phyloP scores from a whole-genome alignment of 2,888 invertebrate species.

The Dusona sp. region DNA sequence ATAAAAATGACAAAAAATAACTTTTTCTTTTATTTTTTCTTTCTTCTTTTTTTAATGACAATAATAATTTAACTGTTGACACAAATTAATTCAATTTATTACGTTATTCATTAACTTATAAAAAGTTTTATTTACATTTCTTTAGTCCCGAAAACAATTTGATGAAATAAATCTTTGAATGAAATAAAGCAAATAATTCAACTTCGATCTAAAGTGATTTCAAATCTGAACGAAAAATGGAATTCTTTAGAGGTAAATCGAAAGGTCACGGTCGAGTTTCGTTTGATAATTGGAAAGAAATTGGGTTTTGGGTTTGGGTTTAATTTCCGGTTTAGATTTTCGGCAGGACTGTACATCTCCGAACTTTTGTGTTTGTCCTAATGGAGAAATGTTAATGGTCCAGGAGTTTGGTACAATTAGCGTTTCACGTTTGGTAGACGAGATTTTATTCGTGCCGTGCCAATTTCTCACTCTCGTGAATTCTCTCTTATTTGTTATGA shows the following conservation, averaged over 20 bases:
- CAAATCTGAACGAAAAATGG: not conserved
- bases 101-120: not conserved
- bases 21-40: no score
- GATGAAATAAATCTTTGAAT: not conserved
- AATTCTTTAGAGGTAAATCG: not conserved
- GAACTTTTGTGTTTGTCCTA: not conserved
- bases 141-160: not conserved
- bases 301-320: not conserved
- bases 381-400: not conserved
- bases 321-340: not conserved
- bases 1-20: no score
- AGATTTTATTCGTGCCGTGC: not conserved
- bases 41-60: not conserved
- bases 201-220: not conserved
- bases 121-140: not conserved
- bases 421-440: not conserved
- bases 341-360: not conserved
- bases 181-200: not conserved
- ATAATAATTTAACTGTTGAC: no score
- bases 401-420: not conserved
- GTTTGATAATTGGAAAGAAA: not conserved
- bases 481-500: slow-evolving; percentile 42
- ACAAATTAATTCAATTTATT: not conserved
- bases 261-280: not conserved
- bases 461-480: slow-evolving; percentile 31